Conservation (phyloP, 2,113 vertebrate genomes). For the Sphyrna mokarran region DNA sequence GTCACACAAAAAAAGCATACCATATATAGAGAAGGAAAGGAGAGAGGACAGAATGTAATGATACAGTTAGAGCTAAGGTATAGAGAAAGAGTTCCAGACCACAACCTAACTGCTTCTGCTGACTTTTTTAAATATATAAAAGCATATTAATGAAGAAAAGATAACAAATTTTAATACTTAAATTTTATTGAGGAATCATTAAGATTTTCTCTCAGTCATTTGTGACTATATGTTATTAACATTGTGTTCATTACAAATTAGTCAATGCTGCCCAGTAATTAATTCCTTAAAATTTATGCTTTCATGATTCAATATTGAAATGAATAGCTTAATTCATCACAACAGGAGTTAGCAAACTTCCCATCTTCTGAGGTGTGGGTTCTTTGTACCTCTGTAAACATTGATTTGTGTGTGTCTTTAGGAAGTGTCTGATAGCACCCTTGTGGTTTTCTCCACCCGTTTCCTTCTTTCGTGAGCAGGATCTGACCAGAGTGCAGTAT, state of each 20-base stretch:
- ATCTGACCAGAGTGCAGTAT: not conserved
- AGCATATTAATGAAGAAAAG: not conserved
- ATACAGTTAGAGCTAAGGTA: too few relatives aligned
- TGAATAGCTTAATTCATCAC: not conserved
- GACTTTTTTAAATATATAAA: not conserved
- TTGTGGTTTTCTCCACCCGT: not conserved
- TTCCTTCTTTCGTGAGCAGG: not conserved
- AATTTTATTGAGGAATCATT: not conserved
- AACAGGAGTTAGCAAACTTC: not conserved
- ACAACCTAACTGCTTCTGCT: not conserved
- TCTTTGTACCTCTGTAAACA: not conserved
- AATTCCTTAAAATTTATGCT: not conserved
- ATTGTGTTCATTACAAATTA: not conserved
- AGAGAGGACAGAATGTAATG: too few relatives aligned
- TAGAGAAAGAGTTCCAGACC: not conserved
- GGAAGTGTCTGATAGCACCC: not conserved
- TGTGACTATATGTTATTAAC: not conserved
- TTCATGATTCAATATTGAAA: not conserved
- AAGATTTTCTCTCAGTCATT: not conserved
- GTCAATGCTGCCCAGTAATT: not conserved
- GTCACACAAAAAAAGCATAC: too few relatives aligned
- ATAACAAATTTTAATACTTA: not conserved
- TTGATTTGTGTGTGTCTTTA: not conserved
- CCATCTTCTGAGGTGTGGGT: not conserved
- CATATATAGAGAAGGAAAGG: too few relatives aligned